These are phyloP conservation scores for Budorcas taxicolor DNA, from an alignment of 2,113 vertebrate genomes.

Conservation along the genomic window DNA sequence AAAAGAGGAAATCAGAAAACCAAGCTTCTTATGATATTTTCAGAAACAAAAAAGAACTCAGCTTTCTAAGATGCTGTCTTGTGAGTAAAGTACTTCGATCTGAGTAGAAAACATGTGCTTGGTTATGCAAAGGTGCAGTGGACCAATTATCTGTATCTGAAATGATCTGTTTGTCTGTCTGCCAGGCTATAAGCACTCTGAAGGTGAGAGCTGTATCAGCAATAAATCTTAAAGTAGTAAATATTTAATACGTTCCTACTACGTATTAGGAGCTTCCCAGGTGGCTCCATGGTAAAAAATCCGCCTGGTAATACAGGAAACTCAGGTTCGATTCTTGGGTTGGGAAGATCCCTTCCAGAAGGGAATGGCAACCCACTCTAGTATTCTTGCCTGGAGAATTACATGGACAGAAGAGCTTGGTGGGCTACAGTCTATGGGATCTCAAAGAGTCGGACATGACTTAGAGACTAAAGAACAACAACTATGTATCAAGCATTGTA, in stretches of 20 bases:
- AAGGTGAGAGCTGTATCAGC: background rate
- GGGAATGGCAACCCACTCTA: background rate
- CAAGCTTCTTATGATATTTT: background rate
- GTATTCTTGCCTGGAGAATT: background rate
- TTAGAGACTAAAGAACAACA: background rate
- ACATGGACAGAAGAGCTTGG: background rate
- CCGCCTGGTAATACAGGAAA: background rate
- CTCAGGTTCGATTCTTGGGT: background rate
- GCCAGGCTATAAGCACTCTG: background rate
- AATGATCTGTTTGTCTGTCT: background rate
- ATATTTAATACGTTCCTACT: background rate
- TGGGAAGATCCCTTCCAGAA: background rate
- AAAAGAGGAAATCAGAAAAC: background rate
- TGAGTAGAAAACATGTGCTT: background rate
- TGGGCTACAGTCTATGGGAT: background rate
- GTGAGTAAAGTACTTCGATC: background rate
- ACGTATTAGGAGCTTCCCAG: background rate
- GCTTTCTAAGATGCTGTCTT: background rate
- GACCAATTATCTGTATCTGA: background rate
- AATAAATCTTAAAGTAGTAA: background rate
- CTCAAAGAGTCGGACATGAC: background rate
- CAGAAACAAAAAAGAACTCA: background rate
- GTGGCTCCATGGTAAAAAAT: background rate
- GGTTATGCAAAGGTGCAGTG: background rate
- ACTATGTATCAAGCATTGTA: background rate